A percentile compares a stretch with the other conserved stretches of the same genome.
Conservation (phyloP, 2,888 invertebrate genomes). For the Rhingia campestris region DNA sequence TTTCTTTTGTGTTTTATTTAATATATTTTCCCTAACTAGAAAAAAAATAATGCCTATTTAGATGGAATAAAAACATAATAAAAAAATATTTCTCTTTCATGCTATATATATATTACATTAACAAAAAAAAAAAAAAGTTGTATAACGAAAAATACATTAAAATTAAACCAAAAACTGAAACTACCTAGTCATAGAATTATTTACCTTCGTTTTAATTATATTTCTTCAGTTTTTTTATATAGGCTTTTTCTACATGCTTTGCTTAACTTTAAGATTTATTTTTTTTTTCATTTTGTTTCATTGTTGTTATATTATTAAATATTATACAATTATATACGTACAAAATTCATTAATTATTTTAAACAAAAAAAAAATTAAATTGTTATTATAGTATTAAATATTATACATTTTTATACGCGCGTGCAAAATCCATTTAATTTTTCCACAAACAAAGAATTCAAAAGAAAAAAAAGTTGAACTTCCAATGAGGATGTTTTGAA, state of each 20-base stretch:
- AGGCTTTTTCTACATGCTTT: constrained; percentile 24
- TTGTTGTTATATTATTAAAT: no score
- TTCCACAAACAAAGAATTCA: neutral
- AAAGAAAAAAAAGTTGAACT: constrained; percentile 1
- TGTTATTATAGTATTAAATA: no score
- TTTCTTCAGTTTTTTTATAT: constrained; percentile 16
- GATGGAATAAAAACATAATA: constrained; percentile 31
- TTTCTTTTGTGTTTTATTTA: constrained; percentile 9
- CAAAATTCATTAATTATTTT: no score
- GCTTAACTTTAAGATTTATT: neutral
- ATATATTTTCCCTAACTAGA: constrained; percentile 66
- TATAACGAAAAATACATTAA: constrained; percentile 8
- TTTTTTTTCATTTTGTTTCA: neutral
- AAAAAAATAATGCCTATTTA: constrained; percentile 37
- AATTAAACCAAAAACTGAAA: neutral
- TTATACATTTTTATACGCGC: no score
- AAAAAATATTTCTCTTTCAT: neutral
- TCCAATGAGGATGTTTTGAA: constrained; percentile 1
- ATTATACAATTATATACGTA: no score
- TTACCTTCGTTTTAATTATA: constrained; percentile 19
- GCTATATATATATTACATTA: constrained; percentile 15
- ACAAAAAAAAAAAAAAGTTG: constrained; percentile 40
- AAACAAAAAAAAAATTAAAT: no score
- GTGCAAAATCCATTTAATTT: no score
- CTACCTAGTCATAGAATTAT: constrained; percentile 7